phyloP scores from a whole-genome alignment of 2,888 invertebrate genomes.

The Alloplasta piceator region DNA sequence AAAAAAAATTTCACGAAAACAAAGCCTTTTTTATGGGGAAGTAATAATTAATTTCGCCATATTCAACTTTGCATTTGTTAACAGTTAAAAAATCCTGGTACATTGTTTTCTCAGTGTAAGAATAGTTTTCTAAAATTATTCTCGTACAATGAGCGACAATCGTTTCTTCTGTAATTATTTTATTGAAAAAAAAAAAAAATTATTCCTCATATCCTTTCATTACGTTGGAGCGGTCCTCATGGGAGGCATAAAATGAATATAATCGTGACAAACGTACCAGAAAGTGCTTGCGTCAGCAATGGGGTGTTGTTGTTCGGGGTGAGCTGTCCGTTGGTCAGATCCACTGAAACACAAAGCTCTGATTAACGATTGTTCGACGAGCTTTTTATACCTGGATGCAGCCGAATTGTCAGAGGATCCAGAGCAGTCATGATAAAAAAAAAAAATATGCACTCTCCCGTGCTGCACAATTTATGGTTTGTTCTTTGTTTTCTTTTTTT shows the following conservation, averaged over 20 bases:
- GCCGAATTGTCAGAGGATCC: slow-evolving; percentile 39
- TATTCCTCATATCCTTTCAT: too few species aligned
- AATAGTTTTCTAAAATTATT: too few species aligned
- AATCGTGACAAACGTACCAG: slow-evolving; percentile 88
- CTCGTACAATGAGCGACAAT: too few species aligned
- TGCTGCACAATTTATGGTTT: slow-evolving; percentile 49
- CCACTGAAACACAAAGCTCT: slow-evolving; percentile 92
- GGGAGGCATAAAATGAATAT: neutral
- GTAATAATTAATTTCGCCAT: too few species aligned
- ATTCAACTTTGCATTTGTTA: too few species aligned
- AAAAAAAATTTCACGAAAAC: too few species aligned
- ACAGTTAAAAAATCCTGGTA: too few species aligned
- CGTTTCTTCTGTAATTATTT: too few species aligned
- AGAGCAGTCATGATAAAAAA: slow-evolving; percentile 41
- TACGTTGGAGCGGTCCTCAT: too few species aligned
- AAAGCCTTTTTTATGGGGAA: too few species aligned
- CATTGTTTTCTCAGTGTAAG: too few species aligned
- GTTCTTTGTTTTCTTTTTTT: slow-evolving; percentile 42
- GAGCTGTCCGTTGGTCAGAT: slow-evolving; percentile 97
- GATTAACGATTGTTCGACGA: slow-evolving; percentile 84
- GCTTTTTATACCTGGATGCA: slow-evolving; percentile 54
- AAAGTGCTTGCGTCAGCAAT: slow-evolving; percentile 97
- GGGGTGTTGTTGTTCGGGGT: slow-evolving; percentile 98
- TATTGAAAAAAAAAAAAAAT: too few species aligned
- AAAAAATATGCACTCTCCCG: slow-evolving; percentile 49